A percentile compares a stretch with the other conserved stretches of the same genome.
These are phyloP conservation scores for Typhlichthys subterraneus DNA, from an alignment of 2,797 vertebrate genomes.

Conservation along the genomic window DNA sequence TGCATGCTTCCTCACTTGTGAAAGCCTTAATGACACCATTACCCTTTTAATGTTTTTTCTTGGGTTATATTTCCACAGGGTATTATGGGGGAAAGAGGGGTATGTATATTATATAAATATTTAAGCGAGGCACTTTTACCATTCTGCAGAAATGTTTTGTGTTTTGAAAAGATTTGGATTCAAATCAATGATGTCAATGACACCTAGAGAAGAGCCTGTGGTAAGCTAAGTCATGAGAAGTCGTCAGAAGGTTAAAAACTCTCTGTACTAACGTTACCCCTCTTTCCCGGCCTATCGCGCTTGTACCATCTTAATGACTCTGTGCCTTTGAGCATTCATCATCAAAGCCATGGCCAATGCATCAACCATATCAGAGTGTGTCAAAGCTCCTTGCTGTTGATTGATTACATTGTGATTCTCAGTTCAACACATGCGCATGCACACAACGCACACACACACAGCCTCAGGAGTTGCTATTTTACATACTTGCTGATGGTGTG, in stretches of 20 bases:
- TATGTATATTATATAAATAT: neutral
- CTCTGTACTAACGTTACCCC: conserved; percentile 43
- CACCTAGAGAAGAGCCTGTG: conserved; percentile 17
- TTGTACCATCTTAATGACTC: conserved; percentile 59
- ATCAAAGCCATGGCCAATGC: conserved; percentile 61
- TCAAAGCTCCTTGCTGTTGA: conserved; percentile 38
- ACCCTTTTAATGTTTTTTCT: too few species aligned
- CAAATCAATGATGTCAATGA: conserved; percentile 7
- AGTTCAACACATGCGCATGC: conserved; percentile 12
- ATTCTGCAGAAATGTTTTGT: neutral
- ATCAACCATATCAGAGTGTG: conserved; percentile 63
- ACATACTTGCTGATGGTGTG: too few species aligned
- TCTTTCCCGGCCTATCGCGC: conserved; percentile 49
- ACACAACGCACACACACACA: conserved; percentile 1
- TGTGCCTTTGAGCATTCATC: conserved; percentile 66
- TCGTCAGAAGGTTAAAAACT: conserved; percentile 48
- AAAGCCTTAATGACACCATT: too few species aligned
- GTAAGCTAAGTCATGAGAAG: conserved; percentile 38
- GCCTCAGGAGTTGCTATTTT: neutral
- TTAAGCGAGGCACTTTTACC: neutral
- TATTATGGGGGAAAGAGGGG: neutral
- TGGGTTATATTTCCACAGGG: neutral
- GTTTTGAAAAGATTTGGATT: conserved; percentile 17
- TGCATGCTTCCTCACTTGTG: too few species aligned
- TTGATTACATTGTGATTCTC: conserved; percentile 49